Evolutionary conservation across 2,113 vertebrate species (phyloP).

Genomic region (Petrocephalus zakoni): DNA sequence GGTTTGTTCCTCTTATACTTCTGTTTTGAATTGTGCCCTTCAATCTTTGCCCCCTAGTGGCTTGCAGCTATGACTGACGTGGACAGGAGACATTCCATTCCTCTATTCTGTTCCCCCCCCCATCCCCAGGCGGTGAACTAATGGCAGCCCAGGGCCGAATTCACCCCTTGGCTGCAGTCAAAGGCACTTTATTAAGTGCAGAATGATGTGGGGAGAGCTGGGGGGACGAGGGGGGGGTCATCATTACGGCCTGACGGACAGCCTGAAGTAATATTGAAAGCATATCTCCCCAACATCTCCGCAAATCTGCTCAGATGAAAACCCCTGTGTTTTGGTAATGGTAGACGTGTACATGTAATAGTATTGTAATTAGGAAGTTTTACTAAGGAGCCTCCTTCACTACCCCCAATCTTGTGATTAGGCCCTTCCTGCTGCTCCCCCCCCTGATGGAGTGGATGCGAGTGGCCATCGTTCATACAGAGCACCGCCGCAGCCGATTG

Average conservation of each 20-base stretch:
- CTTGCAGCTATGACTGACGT: background rate
- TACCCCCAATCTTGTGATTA: conserved; percentile 36
- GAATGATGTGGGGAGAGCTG: background rate
- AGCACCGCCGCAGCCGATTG: conserved; percentile 80
- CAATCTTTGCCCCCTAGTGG: background rate
- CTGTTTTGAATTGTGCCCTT: background rate
- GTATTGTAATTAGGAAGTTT: background rate
- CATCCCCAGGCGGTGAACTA: background rate
- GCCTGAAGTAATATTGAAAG: background rate
- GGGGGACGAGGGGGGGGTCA: background rate
- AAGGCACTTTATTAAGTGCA: background rate
- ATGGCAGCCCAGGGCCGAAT: background rate
- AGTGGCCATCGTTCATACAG: conserved; percentile 80
- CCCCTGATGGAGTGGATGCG: conserved; percentile 94
- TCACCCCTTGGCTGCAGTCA: background rate
- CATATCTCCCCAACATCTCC: background rate
- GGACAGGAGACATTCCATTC: background rate
- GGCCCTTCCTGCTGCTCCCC: conserved; percentile 81
- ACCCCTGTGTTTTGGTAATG: background rate
- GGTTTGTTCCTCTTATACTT: background rate
- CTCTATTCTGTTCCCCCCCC: background rate
- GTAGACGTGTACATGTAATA: background rate
- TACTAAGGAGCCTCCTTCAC: background rate
- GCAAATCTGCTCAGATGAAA: background rate
- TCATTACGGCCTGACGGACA: background rate